These are phyloP conservation scores for Netelia melanura DNA, from an alignment of 2,888 invertebrate genomes.

Conservation along the genomic window DNA sequence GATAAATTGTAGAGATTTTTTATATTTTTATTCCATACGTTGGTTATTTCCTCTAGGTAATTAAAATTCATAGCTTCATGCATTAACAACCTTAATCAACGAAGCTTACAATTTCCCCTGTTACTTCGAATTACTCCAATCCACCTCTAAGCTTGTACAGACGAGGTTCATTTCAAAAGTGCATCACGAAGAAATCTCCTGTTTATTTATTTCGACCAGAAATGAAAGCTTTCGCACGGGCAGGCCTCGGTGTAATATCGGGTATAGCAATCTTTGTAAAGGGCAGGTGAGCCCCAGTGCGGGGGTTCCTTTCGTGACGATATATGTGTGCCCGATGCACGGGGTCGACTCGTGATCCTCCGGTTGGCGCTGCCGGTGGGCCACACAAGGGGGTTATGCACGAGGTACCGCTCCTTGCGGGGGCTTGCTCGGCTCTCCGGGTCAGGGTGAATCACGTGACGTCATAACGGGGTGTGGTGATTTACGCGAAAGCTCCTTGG, in stretches of 20 bases:
- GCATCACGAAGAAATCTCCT: background rate
- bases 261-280: slow-evolving; percentile 50
- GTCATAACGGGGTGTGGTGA: slow-evolving; percentile 80
- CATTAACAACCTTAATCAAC: too few species aligned
- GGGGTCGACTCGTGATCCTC: slow-evolving; percentile 46
- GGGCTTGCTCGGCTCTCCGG: slow-evolving; percentile 69
- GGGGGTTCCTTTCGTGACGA: slow-evolving; percentile 45
- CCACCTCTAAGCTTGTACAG: background rate
- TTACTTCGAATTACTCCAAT: background rate
- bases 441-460: slow-evolving; percentile 82
- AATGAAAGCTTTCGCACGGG: slow-evolving; percentile 38
- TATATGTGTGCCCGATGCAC: slow-evolving; percentile 23
- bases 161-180: background rate
- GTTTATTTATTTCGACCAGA: slow-evolving; percentile 17
- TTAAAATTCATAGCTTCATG: too few species aligned
- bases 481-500: slow-evolving; percentile 73
- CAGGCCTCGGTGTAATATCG: slow-evolving; percentile 47
- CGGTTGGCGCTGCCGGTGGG: slow-evolving; percentile 26
- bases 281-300: slow-evolving; percentile 16
- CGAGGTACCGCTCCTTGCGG: slow-evolving; percentile 50
- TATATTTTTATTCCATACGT: background rate
- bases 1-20: background rate
- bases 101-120: too few species aligned
- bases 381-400: slow-evolving; percentile 35
- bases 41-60: too few species aligned